Evolutionary conservation across 1,140 invertebrate genomes (phyloP).

Genomic region (Fopius arisanus): DNA sequence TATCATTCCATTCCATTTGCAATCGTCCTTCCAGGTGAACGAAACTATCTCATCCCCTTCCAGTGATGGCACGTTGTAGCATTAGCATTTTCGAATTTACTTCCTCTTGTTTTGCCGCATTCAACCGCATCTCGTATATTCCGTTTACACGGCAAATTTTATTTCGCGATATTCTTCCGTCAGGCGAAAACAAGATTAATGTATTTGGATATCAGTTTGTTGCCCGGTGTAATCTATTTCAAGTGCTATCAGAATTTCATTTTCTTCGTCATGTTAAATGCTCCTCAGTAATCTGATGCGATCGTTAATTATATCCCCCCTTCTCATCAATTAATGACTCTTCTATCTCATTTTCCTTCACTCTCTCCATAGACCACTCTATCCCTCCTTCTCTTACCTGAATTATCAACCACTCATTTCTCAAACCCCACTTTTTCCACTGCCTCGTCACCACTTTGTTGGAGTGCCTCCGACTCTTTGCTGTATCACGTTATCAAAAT

Average conservation of each 20-base stretch:
- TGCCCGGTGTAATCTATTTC: background rate
- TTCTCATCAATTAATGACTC: background rate
- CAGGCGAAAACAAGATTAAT: no score
- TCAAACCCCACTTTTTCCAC: background rate
- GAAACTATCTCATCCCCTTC: background rate
- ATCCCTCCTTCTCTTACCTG: background rate
- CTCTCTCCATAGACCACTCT: background rate
- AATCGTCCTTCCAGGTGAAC: background rate
- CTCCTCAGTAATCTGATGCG: background rate
- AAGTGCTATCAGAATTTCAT: background rate
- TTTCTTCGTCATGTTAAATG: background rate
- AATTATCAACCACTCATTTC: background rate
- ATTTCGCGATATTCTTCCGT: no score
- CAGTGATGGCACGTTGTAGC: background rate
- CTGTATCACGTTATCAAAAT: constrained; percentile 16
- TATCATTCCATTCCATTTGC: background rate
- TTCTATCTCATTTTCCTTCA: background rate
- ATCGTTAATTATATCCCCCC: constrained; percentile 3
- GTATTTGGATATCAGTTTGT: background rate
- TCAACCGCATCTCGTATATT: background rate
- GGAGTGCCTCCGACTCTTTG: background rate
- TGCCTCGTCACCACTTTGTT: background rate
- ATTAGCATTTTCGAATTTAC: background rate
- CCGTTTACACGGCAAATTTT: background rate
- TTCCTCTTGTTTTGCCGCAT: background rate